Evolutionary conservation across 2,888 invertebrate species (phyloP).

Genomic region (Caenorhabditis sp.): DNA sequence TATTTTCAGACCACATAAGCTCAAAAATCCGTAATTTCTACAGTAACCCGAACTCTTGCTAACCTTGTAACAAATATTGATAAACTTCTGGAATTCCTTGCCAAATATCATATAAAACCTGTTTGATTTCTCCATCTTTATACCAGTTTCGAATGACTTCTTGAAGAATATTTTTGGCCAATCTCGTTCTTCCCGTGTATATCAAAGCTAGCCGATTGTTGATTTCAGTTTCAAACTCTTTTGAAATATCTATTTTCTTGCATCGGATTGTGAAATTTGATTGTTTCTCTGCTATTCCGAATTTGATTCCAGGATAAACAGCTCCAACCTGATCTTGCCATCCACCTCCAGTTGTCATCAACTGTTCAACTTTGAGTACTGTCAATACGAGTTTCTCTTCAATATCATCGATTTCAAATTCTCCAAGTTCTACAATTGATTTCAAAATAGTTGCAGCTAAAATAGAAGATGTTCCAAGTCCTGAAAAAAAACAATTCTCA

Average conservation of each 20-base stretch:
- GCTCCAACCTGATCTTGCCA: constrained; percentile 76
- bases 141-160: constrained; percentile 53
- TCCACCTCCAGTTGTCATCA: constrained; percentile 75
- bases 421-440: constrained; percentile 63
- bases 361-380: constrained; percentile 73
- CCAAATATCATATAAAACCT: constrained; percentile 18
- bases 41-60: too few species aligned
- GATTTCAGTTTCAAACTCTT: constrained; percentile 68
- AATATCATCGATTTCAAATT: neutral
- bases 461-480: constrained; percentile 76
- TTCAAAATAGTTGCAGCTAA: constrained; percentile 74
- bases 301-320: constrained; percentile 72
- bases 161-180: constrained; percentile 75
- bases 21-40: too few species aligned
- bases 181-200: constrained; percentile 75
- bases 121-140: constrained; percentile 26
- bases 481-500: too few species aligned
- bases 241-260: constrained; percentile 64
- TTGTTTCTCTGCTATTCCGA: constrained; percentile 60
- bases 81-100: constrained; percentile 26
- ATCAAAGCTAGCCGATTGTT: constrained; percentile 73
- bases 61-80: neutral
- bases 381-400: constrained; percentile 20
- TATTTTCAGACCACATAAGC: too few species aligned
- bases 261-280: constrained; percentile 57